Evolutionary conservation across 2,113 vertebrate genomes (phyloP).

Genomic region (Cnemophilus loriae): DNA sequence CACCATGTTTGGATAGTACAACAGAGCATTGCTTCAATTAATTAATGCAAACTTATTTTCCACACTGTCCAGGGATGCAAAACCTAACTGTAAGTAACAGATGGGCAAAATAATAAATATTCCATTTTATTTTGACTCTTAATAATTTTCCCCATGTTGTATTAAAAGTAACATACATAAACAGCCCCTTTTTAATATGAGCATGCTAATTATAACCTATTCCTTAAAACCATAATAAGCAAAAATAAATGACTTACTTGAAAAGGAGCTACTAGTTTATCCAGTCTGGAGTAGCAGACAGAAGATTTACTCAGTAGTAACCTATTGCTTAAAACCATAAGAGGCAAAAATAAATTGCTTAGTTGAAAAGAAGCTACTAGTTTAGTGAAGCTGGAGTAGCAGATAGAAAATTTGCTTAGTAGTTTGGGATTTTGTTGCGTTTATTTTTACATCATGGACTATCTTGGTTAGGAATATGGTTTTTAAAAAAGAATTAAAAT

Average conservation of each 20-base stretch:
- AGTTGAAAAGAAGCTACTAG: not conserved
- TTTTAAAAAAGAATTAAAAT: not conserved
- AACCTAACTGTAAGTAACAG: constrained; percentile 61
- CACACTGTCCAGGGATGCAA: constrained; percentile 44
- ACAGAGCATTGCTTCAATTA: constrained; percentile 54
- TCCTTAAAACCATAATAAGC: not conserved
- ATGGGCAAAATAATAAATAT: constrained; percentile 70
- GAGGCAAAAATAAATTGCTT: not conserved
- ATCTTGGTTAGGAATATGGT: not conserved
- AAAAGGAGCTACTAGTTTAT: not conserved
- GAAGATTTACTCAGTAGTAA: not conserved
- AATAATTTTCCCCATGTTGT: constrained; percentile 39
- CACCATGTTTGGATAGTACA: constrained; percentile 41
- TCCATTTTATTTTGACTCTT: constrained; percentile 64
- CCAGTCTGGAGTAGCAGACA: not conserved
- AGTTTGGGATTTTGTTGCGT: not conserved
- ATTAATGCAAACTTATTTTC: constrained; percentile 67
- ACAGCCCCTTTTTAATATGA: constrained; percentile 38
- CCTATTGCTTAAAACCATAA: not conserved
- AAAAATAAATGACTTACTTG: not conserved
- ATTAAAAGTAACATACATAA: constrained; percentile 45
- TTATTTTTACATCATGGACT: not conserved
- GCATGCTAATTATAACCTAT: not conserved
- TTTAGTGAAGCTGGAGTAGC: not conserved
- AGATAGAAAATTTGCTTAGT: not conserved